Evolutionary conservation across 2,888 invertebrate species (phyloP).

Genomic region (Ryuthela nishihirai): DNA sequence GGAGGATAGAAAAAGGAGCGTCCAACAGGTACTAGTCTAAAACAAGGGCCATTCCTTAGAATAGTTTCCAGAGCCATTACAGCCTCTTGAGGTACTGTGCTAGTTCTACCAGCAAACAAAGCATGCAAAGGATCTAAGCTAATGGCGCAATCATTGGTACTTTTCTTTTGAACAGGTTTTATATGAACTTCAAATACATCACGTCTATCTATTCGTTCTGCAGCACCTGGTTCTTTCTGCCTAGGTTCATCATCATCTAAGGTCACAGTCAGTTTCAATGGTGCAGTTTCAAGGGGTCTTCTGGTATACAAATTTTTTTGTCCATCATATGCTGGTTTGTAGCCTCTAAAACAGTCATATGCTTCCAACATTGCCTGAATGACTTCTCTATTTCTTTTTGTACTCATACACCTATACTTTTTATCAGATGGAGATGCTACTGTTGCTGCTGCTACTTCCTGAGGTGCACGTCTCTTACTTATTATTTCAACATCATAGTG

Average conservation of each 20-base stretch:
- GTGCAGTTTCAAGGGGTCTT: constrained; percentile 50
- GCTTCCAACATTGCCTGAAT: constrained; percentile 53
- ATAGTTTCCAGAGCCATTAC: constrained; percentile 37
- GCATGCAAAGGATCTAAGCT: constrained; percentile 30
- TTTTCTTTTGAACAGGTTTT: constrained; percentile 28
- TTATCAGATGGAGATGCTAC: neutral
- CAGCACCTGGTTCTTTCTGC: constrained; percentile 2
- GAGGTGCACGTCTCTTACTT: neutral
- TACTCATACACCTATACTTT: constrained; percentile 28
- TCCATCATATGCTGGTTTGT: constrained; percentile 57
- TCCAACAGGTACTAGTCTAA: constrained; percentile 25
- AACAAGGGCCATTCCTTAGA: constrained; percentile 28
- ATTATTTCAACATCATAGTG: constrained; percentile 56
- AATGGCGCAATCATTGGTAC: constrained; percentile 17
- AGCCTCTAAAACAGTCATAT: constrained; percentile 51
- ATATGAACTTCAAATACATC: constrained; percentile 21
- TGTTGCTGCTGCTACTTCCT: constrained; percentile 43
- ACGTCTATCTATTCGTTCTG: neutral
- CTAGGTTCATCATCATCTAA: too few relatives aligned
- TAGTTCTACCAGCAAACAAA: constrained; percentile 8
- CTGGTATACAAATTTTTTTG: constrained; percentile 57
- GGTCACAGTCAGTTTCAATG: constrained; percentile 3
- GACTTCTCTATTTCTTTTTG: constrained; percentile 55
- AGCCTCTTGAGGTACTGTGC: constrained; percentile 23
- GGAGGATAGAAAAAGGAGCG: constrained; percentile 33